Conservation (phyloP, 2,888 invertebrate genomes). For the Eueremaeus valkanovi region DNA sequence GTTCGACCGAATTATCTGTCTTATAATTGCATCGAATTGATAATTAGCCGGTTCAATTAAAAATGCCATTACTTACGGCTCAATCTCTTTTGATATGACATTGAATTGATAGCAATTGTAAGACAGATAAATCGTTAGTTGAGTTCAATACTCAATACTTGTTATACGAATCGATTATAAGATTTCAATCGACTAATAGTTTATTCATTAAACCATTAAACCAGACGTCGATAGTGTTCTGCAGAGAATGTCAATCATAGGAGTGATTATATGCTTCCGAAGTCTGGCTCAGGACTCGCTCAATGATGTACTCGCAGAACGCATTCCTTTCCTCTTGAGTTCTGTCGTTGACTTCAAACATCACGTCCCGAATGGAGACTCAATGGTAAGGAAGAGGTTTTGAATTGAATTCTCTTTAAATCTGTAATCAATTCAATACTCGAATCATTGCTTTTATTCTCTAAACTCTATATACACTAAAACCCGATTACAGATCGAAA, state of each 20-base stretch:
- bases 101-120: too few relatives aligned
- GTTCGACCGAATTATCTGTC: too few relatives aligned
- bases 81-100: too few relatives aligned
- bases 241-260: constrained; percentile 95
- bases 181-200: too few relatives aligned
- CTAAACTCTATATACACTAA: neutral
- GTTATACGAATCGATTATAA: too few relatives aligned
- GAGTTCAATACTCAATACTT: too few relatives aligned
- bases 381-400: constrained; percentile 55
- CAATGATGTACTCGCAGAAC: constrained; percentile 79
- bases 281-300: constrained; percentile 90
- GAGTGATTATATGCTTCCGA: constrained; percentile 92
- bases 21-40: neutral
- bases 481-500: constrained; percentile 35
- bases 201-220: too few relatives aligned
- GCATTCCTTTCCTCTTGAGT: constrained; percentile 91
- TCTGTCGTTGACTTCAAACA: constrained; percentile 92
- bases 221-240: constrained; percentile 85
- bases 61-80: too few relatives aligned
- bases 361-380: constrained; percentile 73
- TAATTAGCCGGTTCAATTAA: constrained; percentile 6
- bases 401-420: neutral
- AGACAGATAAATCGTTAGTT: too few relatives aligned
- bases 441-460: neutral
- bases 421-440: neutral